These are phyloP conservation scores for Patella depressa DNA, from an alignment of 2,888 invertebrate species.

Conservation along the genomic window DNA sequence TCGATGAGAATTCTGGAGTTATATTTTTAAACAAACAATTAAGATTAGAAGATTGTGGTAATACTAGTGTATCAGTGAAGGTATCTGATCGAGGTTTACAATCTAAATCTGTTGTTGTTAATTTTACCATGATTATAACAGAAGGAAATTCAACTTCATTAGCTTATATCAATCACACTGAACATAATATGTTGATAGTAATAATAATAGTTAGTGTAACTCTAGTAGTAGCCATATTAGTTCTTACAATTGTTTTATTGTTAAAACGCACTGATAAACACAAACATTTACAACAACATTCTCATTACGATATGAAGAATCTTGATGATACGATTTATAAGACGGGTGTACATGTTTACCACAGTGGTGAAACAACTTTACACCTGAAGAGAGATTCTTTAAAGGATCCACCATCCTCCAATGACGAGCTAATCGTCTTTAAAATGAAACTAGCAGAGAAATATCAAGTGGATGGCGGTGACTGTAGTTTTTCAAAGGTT, in stretches of 20 bases:
- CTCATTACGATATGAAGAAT: background rate
- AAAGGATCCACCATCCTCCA: background rate
- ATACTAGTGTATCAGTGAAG: background rate
- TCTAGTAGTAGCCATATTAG: background rate
- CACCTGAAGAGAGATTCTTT: background rate
- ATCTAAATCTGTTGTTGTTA: background rate
- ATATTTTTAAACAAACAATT: conserved; percentile 3
- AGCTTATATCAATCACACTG: background rate
- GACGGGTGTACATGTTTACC: background rate
- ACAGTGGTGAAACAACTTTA: background rate
- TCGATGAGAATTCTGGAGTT: background rate
- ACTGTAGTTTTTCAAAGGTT: conserved; percentile 9
- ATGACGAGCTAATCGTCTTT: conserved; percentile 1
- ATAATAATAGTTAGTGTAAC: background rate
- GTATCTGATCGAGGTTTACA: background rate
- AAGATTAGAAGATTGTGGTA: background rate
- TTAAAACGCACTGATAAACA: conserved; percentile 5
- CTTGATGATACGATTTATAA: background rate
- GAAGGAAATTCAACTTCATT: background rate
- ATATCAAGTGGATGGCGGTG: conserved; percentile 6
- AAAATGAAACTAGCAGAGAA: conserved; percentile 3
- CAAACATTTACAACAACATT: background rate
- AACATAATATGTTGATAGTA: background rate
- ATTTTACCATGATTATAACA: background rate
- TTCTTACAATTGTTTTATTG: background rate